Evolutionary conservation across 2,888 invertebrate genomes (phyloP), one percentile per base, ranked within the genome.

Genomic region (Sarcophaga subvicina): DNA sequence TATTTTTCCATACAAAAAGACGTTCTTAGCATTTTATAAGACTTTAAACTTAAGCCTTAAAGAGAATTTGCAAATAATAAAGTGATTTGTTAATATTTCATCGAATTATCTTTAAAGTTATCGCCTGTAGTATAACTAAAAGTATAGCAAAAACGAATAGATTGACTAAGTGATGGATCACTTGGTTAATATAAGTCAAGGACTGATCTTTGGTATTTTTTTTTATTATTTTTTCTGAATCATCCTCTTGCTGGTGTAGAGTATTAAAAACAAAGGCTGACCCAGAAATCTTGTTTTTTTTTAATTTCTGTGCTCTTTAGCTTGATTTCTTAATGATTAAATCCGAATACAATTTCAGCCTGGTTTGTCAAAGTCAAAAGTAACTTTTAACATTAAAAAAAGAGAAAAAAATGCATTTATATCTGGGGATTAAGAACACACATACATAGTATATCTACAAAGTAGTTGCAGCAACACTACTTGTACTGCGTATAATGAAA

Each of bases 261-360:
- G 37, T 37, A 37, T 8, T 37, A 37, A 37, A 37, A 37, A 37
- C 10, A 54, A 54, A 54, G 5, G 5, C 54, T 54, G 54, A 54
- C 54, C 54, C 54, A 54, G 54, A 54, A 54, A 54, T 17, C 54
- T 54, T 54, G 12, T 54, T 54, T 54, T 14, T 54, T 54, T 17
- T 54, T 4, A 75, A 59, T 80, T 10, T 76, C 64, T 64, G 17
- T 66, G 54, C 20, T 71, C 5, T 82, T 76, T 77, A 71, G 77
- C 54, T 70, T 77, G 54, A 70, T 77, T 82, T 71, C 64, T 71
- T 77, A 77, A 71, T 71, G 69, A 81, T 69, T 75, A 49, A 60
- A 73, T 60, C 59, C 47, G 25, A 66, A 80, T n/a, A 80, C n/a
- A 60, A 69, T 82, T 82, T 82, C 71, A 82, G 73, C 76, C 67